Conservation (phyloP, 2,113 vertebrate species). For the Tupaia tana region DNA sequence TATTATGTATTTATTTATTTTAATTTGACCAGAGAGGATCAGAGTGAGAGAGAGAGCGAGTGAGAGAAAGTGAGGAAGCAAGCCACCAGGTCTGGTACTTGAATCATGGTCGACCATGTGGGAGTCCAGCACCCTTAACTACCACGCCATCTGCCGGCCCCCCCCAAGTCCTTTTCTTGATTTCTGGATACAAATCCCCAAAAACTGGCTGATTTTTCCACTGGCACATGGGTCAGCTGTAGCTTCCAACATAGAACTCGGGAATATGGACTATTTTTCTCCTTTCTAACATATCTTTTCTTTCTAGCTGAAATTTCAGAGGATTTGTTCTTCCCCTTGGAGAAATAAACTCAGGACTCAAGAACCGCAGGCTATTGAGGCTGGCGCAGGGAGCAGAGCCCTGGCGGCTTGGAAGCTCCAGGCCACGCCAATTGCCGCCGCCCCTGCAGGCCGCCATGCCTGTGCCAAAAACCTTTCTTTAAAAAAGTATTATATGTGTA, state of each 20-base stretch:
- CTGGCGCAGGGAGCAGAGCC: background rate
- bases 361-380: constrained; percentile 83
- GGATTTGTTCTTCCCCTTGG: constrained; percentile 92
- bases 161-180: too few species aligned
- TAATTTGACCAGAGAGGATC: too few species aligned
- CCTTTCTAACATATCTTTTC: constrained; percentile 95
- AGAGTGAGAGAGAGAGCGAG: too few species aligned
- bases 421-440: accelerated
- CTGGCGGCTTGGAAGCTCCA: background rate
- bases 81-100: too few species aligned
- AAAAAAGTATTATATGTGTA: background rate
- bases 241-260: constrained; percentile 95
- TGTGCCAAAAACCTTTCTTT: too few species aligned
- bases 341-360: constrained; percentile 97
- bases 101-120: too few species aligned
- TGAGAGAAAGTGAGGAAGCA: too few species aligned
- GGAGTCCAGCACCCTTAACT: too few species aligned
- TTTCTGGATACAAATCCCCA: constrained; percentile 94
- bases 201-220: constrained; percentile 91
- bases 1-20: too few species aligned
- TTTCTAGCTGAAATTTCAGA: constrained; percentile 92
- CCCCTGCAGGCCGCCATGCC: constrained; percentile 47
- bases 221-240: constrained; percentile 88
- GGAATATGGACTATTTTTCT: constrained; percentile 93
- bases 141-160: too few species aligned